Evolutionary conservation across 2,888 invertebrate species (phyloP), one percentile per base, ranked within the genome.

Genomic region (Pachymerium ferrugineum): DNA sequence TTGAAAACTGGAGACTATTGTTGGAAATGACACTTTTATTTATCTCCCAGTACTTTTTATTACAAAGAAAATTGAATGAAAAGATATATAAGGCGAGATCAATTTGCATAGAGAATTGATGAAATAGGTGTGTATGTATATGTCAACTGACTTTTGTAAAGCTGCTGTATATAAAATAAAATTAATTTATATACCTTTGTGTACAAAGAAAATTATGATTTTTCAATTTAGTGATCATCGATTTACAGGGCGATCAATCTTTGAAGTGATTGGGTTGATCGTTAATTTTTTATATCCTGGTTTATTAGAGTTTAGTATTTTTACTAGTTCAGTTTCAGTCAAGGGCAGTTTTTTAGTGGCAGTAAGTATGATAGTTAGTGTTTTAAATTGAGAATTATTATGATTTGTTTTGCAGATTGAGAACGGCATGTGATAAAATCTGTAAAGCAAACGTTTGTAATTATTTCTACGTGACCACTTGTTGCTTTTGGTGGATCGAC

Each of bases 111-210:
- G 29, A 68, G 29, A 22, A 70, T 70, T 70, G 70, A 70, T 30
- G 33, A 70, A 62, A 31, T 70, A 70, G 47, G 47, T 72, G 47
- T 72, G 47, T 42, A 72, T 47, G 72, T 72, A 72, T 72, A 42
- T 47, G 72, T 72, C 72, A 72, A 72, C 33, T 22, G 30, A 38
- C 25, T 72, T 72, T 72, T 72, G 72, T 72, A 72, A 72, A 72
- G 47, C 72, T 72, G 72, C 72, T 72, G 72, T 72, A 72, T 72
- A 72, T 72, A 72, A 72, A 72, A 72, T 72, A 72, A 72, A 72
- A 72, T 72, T 72, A 72, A 72, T 72, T 72, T 72, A 72, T 72
- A 72, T 72, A 72, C 72, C 72, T 72, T 72, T 72, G 72, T 47
- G 72, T 72, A 72, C 33, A 72, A 72, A 70, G 33, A 22, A 70